Conservation (phyloP, 2,113 vertebrate genomes). For the Pelodiscus sinensis region DNA sequence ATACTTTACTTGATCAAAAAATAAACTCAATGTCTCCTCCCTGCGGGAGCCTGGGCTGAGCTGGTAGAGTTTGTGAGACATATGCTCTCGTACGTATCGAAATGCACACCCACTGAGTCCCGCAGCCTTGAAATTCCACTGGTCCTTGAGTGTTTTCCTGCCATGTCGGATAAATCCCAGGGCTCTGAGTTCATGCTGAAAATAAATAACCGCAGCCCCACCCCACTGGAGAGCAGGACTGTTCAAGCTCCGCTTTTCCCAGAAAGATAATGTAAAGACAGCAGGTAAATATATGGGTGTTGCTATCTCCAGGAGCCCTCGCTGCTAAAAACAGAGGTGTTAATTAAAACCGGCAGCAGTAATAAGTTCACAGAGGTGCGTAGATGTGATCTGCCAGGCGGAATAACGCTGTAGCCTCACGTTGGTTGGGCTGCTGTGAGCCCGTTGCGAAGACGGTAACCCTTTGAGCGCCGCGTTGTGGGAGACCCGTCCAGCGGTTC, state of each 20-base stretch:
- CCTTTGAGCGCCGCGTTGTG: not conserved
- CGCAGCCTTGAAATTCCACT: not conserved
- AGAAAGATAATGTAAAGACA: not conserved
- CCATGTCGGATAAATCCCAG: not conserved
- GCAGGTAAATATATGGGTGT: not conserved
- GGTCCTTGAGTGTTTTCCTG: not conserved
- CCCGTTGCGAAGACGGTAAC: not conserved
- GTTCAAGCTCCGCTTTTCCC: not conserved
- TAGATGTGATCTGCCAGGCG: not conserved
- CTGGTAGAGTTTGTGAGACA: not conserved
- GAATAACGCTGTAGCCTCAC: not conserved
- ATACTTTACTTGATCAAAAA: not conserved
- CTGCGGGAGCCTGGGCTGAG: not conserved
- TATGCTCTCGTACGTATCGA: not conserved
- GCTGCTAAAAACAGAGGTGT: not conserved
- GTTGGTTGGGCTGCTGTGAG: not conserved
- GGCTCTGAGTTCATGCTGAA: not conserved
- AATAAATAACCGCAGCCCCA: not conserved
- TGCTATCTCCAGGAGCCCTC: not conserved
- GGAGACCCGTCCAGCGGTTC: not conserved
- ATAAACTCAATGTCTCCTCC: rapidly evolving
- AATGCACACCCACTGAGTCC: not conserved
- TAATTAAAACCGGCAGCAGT: not conserved
- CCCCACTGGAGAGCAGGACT: not conserved
- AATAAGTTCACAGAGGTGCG: not conserved